phyloP scores from a whole-genome alignment of 2,888 invertebrate species.

The Agrochola circellaris region DNA sequence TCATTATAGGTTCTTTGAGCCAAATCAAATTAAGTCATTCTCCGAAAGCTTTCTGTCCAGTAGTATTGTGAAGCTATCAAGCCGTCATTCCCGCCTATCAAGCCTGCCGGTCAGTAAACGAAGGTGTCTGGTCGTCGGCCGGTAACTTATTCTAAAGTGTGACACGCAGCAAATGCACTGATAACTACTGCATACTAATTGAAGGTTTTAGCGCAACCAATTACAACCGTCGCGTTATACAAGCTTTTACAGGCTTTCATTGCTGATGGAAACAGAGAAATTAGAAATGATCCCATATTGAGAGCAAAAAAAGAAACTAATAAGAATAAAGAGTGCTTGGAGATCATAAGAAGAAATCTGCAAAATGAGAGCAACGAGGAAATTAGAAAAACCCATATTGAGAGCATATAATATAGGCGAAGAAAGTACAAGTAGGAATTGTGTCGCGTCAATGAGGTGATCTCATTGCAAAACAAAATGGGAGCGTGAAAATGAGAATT shows the following conservation, averaged over 20 bases:
- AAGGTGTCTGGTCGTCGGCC: slow-evolving; percentile 40
- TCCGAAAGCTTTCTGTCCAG: slow-evolving; percentile 5
- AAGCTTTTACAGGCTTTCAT: slow-evolving; percentile 1
- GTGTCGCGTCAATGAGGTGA: not conserved
- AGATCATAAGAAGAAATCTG: not conserved
- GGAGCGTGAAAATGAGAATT: not conserved
- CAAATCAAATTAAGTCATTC: slow-evolving; percentile 23
- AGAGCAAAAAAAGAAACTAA: not conserved
- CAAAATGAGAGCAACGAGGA: not conserved
- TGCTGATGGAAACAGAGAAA: slow-evolving; percentile 8
- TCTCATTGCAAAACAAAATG: not conserved
- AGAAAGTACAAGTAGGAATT: not conserved
- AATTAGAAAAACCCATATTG: not conserved
- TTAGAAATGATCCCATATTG: slow-evolving; percentile 4
- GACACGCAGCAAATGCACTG: slow-evolving; percentile 63
- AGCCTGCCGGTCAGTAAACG: slow-evolving; percentile 20
- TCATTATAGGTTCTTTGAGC: not conserved
- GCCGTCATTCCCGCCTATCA: slow-evolving; percentile 27
- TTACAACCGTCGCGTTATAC: slow-evolving; percentile 5
- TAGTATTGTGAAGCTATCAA: slow-evolving; percentile 10
- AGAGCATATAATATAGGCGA: not conserved
- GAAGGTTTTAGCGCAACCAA: slow-evolving; percentile 18
- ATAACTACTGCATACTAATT: slow-evolving; percentile 57
- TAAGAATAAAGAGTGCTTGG: not conserved
- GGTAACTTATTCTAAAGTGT: slow-evolving; percentile 56